These are phyloP conservation scores for Acanthoscelides obtectus DNA, from an alignment of 2,888 invertebrate genomes.

Conservation along the genomic window DNA sequence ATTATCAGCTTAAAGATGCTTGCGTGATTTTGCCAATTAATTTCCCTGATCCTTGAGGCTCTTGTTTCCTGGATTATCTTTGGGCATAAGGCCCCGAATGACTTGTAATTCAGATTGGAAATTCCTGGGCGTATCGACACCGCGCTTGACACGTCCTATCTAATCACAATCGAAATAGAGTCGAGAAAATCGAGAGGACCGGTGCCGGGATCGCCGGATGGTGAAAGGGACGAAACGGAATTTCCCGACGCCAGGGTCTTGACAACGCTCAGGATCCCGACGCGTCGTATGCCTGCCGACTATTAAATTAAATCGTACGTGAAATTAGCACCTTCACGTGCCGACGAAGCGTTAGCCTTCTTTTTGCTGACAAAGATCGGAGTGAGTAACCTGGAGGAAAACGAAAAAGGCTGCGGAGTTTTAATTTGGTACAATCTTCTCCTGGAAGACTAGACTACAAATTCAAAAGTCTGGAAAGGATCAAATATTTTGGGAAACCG, in stretches of 20 bases:
- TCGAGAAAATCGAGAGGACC: background rate
- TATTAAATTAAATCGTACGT: slow-evolving; percentile 27
- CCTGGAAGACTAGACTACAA: no score
- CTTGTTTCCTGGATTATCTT: no score
- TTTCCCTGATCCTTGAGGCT: no score
- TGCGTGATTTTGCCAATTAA: no score
- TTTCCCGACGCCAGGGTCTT: no score
- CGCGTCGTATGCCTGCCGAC: slow-evolving; percentile 4
- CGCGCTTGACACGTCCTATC: background rate
- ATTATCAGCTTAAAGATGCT: no score
- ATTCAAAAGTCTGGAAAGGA: no score
- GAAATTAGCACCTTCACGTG: slow-evolving; percentile 23
- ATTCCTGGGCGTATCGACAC: background rate
- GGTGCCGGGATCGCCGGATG: background rate
- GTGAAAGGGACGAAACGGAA: background rate
- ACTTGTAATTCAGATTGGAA: background rate
- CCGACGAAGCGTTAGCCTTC: background rate
- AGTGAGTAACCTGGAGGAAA: background rate
- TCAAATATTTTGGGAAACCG: no score
- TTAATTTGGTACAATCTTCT: no score
- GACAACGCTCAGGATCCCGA: no score
- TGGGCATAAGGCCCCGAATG: background rate
- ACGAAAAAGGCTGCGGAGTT: no score
- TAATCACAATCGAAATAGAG: background rate
- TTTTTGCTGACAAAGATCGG: background rate